Conservation (phyloP, 1,140 invertebrate species). For the Pseudomyrmex cubaensis region DNA sequence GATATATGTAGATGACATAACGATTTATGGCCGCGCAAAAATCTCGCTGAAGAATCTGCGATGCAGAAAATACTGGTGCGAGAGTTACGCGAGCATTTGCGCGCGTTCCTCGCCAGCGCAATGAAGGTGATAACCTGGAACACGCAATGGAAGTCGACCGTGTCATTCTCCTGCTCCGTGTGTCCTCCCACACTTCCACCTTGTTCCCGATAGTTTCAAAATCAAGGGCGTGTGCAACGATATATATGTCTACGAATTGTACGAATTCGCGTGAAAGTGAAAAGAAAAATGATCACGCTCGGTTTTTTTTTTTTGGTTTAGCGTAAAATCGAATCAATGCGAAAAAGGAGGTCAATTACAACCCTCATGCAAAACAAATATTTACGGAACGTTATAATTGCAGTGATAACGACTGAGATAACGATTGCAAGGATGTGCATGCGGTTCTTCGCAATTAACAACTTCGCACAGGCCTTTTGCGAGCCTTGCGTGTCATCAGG, state of each 20-base stretch:
- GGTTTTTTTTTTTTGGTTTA: no score
- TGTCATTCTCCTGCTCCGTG: background rate
- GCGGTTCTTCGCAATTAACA: no score
- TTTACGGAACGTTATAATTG: background rate
- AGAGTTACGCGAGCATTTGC: background rate
- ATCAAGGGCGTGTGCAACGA: background rate
- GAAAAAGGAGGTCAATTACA: background rate
- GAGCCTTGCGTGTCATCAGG: no score
- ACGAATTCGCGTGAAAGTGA: background rate
- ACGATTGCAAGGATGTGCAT: no score
- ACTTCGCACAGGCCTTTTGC: no score
- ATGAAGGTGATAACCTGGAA: slow-evolving; percentile 29
- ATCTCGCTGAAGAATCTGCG: background rate
- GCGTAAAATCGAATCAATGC: background rate
- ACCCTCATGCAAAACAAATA: background rate
- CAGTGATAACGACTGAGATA: background rate
- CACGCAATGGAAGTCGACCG: background rate
- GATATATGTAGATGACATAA: background rate
- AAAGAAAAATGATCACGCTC: no score
- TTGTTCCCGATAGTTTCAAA: background rate
- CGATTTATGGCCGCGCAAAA: background rate
- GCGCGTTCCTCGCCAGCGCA: background rate
- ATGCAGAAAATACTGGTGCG: slow-evolving; percentile 14
- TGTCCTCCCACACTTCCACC: no score
- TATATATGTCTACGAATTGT: no score